Conservation (phyloP, 2,888 invertebrate genomes). For the Amphipyra berbera region DNA sequence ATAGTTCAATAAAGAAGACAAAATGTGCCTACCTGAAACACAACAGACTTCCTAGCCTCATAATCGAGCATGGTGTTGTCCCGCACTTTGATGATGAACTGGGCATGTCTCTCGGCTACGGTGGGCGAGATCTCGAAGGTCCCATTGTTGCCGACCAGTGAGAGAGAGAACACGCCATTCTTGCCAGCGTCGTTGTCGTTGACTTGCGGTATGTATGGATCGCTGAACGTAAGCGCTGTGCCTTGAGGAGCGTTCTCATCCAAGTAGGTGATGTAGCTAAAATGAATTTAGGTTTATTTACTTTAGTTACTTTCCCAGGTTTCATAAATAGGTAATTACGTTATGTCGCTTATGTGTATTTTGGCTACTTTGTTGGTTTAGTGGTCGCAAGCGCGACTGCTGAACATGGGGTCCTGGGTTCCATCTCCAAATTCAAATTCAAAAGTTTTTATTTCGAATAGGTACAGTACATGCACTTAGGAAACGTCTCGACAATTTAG, state of each 20-base stretch:
- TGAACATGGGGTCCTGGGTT: no score
- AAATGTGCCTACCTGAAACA: slow-evolving; percentile 90
- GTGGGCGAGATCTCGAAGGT: slow-evolving; percentile 97
- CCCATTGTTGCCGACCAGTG: slow-evolving; percentile 94
- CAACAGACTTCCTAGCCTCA: slow-evolving; percentile 93
- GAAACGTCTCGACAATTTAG: no score
- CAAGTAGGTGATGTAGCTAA: slow-evolving; percentile 93
- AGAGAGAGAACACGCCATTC: slow-evolving; percentile 95
- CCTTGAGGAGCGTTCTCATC: slow-evolving; percentile 96
- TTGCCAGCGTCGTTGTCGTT: slow-evolving; percentile 95
- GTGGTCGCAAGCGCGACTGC: no score
- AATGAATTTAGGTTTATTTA: slow-evolving; percentile 53
- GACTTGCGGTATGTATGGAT: slow-evolving; percentile 93
- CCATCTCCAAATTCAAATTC: no score
- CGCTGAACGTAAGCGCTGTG: slow-evolving; percentile 92
- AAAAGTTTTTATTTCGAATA: no score
- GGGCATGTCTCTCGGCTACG: slow-evolving; percentile 94
- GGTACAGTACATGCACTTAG: no score
- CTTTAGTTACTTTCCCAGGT: neutral
- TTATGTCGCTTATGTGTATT: no score
- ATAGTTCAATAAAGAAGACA: no score
- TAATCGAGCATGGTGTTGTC: slow-evolving; percentile 96
- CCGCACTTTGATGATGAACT: slow-evolving; percentile 95
- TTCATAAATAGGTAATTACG: no score
- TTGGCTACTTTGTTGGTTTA: no score